phyloP scores from a whole-genome alignment of 2,888 invertebrate genomes.

The Diplolepis rosae region DNA sequence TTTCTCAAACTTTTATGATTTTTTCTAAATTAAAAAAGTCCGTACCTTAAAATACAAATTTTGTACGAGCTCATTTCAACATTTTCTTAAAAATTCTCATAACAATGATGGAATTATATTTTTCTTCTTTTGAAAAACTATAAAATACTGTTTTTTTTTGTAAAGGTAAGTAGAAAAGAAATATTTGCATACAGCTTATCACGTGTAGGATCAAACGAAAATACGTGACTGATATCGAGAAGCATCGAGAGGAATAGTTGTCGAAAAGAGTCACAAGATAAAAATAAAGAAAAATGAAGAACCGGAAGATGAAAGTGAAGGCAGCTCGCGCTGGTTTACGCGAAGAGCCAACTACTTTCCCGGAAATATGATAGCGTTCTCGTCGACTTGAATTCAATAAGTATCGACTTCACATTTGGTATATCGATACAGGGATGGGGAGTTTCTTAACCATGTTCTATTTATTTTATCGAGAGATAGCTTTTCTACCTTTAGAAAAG shows the following conservation, averaged over 20 bases:
- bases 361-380: constrained; percentile 54
- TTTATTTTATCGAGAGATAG: not conserved
- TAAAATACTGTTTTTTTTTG: not conserved
- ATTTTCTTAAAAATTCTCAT: too few relatives aligned
- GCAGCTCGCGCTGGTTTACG: constrained; percentile 47
- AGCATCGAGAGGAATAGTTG: not conserved
- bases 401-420: constrained; percentile 57
- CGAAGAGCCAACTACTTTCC: constrained; percentile 42
- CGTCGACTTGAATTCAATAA: constrained; percentile 48
- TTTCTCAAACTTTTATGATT: too few relatives aligned
- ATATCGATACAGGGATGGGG: constrained; percentile 36
- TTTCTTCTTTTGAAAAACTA: too few relatives aligned
- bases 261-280: not conserved
- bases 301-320: constrained; percentile 17
- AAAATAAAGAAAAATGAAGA: constrained; percentile 32
- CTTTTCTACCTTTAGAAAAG: not conserved
- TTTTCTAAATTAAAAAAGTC: too few relatives aligned
- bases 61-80: too few relatives aligned
- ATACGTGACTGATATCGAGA: not conserved
- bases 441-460: not conserved
- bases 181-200: not conserved
- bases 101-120: too few relatives aligned
- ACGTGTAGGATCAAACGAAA: not conserved
- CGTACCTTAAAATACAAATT: too few relatives aligned
- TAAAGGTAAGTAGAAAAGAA: not conserved